Evolutionary conservation across 2,797 vertebrate species (phyloP).

Genomic region (Macroramphosus scolopax): DNA sequence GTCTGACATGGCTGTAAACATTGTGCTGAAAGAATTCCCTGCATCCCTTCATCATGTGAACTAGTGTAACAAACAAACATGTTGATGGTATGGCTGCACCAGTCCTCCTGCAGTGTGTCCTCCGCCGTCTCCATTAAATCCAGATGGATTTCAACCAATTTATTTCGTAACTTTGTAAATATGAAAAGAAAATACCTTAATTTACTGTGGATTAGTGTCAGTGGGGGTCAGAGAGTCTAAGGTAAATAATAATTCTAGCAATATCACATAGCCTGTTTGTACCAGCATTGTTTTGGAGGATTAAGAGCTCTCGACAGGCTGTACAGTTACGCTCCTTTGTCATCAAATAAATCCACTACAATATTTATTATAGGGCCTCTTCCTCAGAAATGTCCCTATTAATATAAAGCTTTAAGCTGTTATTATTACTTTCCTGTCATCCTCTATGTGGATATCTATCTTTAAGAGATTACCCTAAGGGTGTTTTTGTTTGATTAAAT

Average conservation of each 20-base stretch:
- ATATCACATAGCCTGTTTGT: slow-evolving; percentile 32
- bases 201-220: slow-evolving; percentile 63
- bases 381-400: slow-evolving; percentile 37
- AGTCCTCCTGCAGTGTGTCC: too few species aligned
- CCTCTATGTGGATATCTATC: slow-evolving; percentile 12
- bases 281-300: slow-evolving; percentile 44
- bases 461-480: slow-evolving; percentile 29
- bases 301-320: slow-evolving; percentile 39
- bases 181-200: slow-evolving; percentile 55
- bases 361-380: slow-evolving; percentile 22
- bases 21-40: slow-evolving; percentile 8
- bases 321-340: slow-evolving; percentile 18
- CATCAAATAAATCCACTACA: slow-evolving; percentile 36
- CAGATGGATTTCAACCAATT: slow-evolving; percentile 63
- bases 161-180: slow-evolving; percentile 46
- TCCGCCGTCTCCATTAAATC: slow-evolving; percentile 47
- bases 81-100: slow-evolving; percentile 24
- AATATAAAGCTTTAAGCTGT: slow-evolving; percentile 36
- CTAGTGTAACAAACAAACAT: slow-evolving; percentile 36
- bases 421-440: slow-evolving; percentile 31
- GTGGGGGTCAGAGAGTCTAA: slow-evolving; percentile 34
- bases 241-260: slow-evolving; percentile 53
- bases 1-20: slow-evolving; percentile 33
- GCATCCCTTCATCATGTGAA: slow-evolving; percentile 30
- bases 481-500: slow-evolving; percentile 34